These are phyloP conservation scores for Seriola rivoliana DNA, from an alignment of 2,113 vertebrate genomes.

Conservation along the genomic window DNA sequence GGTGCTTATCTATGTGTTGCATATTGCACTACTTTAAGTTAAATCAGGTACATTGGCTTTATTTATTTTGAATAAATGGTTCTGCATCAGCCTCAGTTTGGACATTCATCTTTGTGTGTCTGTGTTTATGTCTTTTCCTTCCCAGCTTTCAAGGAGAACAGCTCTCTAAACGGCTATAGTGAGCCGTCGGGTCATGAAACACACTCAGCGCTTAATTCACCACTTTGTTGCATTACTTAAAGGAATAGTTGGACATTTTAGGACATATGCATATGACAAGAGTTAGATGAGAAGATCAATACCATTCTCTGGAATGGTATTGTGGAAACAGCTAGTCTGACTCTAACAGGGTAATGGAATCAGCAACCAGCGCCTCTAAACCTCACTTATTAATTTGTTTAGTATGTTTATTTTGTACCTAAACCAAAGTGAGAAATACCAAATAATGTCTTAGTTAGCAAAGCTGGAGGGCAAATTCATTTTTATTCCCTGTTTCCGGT, in stretches of 20 bases:
- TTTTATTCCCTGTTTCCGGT: not conserved
- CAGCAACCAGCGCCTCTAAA: not conserved
- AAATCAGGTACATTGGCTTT: conserved; percentile 54
- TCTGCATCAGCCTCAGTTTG: conserved; percentile 77
- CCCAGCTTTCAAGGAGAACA: not conserved
- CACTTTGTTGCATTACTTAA: not conserved
- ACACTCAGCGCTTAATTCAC: not conserved
- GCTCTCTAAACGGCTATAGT: conserved; percentile 3
- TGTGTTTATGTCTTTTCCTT: conserved; percentile 59
- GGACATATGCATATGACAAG: not conserved
- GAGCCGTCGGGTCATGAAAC: not conserved
- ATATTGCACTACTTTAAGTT: conserved; percentile 68
- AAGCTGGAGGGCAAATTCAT: not conserved
- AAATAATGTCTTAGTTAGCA: not conserved
- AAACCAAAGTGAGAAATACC: not conserved
- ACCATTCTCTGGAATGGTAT: too few relatives aligned
- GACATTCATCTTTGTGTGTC: conserved; percentile 79
- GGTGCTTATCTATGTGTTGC: conserved; percentile 53
- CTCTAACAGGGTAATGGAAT: too few relatives aligned
- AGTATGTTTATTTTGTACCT: too few relatives aligned
- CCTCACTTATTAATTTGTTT: not conserved
- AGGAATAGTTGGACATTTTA: conserved; percentile 6
- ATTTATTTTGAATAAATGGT: conserved; percentile 80
- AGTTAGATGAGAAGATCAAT: not conserved
- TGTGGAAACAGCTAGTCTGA: not conserved